Evolutionary conservation across 2,888 invertebrate genomes (phyloP).

Genomic region (Hypolimnas misippus): DNA sequence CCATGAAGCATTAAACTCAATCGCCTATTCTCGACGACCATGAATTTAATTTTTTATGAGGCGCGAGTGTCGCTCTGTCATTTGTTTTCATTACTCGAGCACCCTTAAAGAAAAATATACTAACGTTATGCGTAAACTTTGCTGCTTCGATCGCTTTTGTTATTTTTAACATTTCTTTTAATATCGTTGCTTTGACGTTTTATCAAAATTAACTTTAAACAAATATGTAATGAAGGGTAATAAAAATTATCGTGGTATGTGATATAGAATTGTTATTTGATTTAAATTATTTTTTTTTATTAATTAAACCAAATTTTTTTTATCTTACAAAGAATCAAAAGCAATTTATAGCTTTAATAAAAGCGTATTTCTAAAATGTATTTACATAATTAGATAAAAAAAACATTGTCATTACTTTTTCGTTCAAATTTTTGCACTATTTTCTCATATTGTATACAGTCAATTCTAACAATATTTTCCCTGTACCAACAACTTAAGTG

Average conservation of each 20-base stretch:
- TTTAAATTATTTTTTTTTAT: no score
- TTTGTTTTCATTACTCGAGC: constrained; percentile 78
- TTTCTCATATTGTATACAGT: not conserved
- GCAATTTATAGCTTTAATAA: no score
- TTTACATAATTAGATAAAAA: no score
- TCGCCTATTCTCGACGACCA: constrained; percentile 69
- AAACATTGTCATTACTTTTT: no score
- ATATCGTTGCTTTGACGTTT: no score
- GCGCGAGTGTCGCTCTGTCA: constrained; percentile 69
- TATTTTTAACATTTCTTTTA: constrained; percentile 6
- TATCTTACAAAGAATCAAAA: no score
- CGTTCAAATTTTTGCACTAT: not conserved
- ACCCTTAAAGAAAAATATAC: constrained; percentile 54
- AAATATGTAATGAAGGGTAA: no score
- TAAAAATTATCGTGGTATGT: no score
- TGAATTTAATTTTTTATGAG: constrained; percentile 78
- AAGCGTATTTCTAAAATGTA: no score
- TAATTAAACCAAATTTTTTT: no score
- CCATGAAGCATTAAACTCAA: constrained; percentile 63
- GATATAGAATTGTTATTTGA: no score
- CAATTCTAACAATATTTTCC: not conserved
- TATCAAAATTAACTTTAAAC: no score
- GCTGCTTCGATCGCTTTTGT: constrained; percentile 4
- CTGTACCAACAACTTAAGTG: constrained; percentile 14
- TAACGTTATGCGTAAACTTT: constrained; percentile 1